Percentiles rank a stretch among this genome's conserved stretches.
phyloP scores from a whole-genome alignment of 2,888 invertebrate genomes.

The Spodoptera exigua region DNA sequence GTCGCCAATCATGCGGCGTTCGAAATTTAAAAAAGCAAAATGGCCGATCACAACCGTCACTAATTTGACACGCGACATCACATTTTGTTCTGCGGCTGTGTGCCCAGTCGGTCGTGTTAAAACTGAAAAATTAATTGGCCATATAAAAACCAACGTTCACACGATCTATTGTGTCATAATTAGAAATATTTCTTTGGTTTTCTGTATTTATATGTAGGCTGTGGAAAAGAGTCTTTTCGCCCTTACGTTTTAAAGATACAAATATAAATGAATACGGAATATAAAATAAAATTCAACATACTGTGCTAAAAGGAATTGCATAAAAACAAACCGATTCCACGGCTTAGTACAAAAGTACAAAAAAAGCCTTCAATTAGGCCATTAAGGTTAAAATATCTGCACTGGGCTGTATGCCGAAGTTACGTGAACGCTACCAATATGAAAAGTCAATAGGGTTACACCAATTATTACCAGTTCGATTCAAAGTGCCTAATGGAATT shows the following conservation, averaged over 20 bases:
- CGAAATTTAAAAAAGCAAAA: conserved; percentile 85
- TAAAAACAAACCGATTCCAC: conserved; percentile 11
- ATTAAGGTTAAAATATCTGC: conserved; percentile 45
- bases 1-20: conserved; percentile 82
- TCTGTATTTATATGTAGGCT: conserved; percentile 10
- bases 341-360: conserved; percentile 18
- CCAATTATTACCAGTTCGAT: conserved; percentile 68
- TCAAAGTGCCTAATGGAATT: conserved; percentile 85
- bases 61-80: conserved; percentile 86
- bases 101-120: conserved; percentile 57
- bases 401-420: conserved; percentile 39
- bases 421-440: conserved; percentile 42
- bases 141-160: conserved; percentile 48
- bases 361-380: conserved; percentile 39
- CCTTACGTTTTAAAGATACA: too few species aligned
- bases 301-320: background rate
- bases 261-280: background rate
- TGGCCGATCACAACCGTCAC: conserved; percentile 80
- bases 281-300: background rate
- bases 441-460: conserved; percentile 61
- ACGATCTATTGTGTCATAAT: conserved; percentile 17
- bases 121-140: conserved; percentile 72
- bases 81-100: conserved; percentile 78
- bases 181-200: conserved; percentile 17
- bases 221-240: background rate